Base-by-base conservation (phyloP, 1,140 invertebrate species). In the Temnothorax longispinosus region DNA sequence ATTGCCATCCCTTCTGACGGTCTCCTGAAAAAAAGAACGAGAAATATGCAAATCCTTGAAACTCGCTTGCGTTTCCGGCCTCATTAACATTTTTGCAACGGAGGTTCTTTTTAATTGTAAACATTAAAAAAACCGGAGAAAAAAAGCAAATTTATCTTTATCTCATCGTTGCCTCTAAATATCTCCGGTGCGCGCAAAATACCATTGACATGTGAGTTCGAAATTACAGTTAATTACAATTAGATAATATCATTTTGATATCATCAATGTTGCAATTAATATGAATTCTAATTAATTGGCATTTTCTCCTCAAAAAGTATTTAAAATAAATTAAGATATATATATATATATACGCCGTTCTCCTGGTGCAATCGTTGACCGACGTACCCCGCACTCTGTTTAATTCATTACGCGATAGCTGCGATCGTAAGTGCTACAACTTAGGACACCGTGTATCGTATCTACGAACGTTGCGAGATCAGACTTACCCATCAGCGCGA, bases 1-100 rank as follows among this genome's bases (percentile, higher is more conserved):
- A 99, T 94, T 99, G 98, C 98, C 98, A 99, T 62, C 98, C 98
- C 94, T 99, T 98, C 92, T 98, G 98, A 86, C 98, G 96, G 90
- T 98, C 98, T 52, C 96, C 96, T 97, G 88, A 69, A 87, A 86
- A 84, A 84, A 60, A 38, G 0, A 62, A 75, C 10, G 41, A n/a
- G 58, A 82, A 74, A 50, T 60, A 84, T 84, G 80, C 32, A 72
- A 82, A 82, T 82, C 27, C 7, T 10, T 50, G 21, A 72, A 72
- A 72, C 38, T 77, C 56, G 6, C 54, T 58, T 58, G 38, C 50
- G 11, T 1, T 13, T 18, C 27, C 18, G 60, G 50, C 13, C 38
- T 72, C 35, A 72, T 56, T 56, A 71, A 56, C 65, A 82, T 75
- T 84, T 47, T 84, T 18, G 15, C 41, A 27, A 80, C 41, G 15